Percentiles rank a stretch among this genome's conserved stretches.
Conservation (phyloP, 2,113 vertebrate genomes). For the Periophthalmus modestus region DNA sequence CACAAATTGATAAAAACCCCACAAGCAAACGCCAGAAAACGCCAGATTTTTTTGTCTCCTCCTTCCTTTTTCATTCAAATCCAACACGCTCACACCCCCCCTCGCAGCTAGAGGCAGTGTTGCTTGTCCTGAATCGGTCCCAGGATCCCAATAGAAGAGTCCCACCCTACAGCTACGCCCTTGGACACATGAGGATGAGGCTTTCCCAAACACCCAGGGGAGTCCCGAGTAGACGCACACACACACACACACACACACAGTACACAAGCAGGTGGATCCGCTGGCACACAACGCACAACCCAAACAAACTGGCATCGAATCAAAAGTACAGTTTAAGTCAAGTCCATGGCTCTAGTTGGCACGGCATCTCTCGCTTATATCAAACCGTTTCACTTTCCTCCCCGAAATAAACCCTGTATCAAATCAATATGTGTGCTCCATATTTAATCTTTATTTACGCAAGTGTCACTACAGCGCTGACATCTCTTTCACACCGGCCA, state of each 20-base stretch:
- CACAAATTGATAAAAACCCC: conserved; percentile 31
- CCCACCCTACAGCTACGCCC: conserved; percentile 77
- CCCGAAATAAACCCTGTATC: conserved; percentile 45
- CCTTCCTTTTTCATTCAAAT: conserved; percentile 48
- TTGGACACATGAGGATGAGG: conserved; percentile 74
- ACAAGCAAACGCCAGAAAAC: conserved; percentile 49
- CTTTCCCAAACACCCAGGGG: conserved; percentile 71
- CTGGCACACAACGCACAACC: conserved; percentile 40
- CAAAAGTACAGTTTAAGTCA: conserved; percentile 52
- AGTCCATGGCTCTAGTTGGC: conserved; percentile 53
- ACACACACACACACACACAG: conserved; percentile 31
- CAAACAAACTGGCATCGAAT: conserved; percentile 49
- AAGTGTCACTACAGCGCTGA: conserved; percentile 42
- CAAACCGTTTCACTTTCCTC: conserved; percentile 43
- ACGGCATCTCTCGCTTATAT: conserved; percentile 36
- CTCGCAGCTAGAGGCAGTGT: conserved; percentile 69
- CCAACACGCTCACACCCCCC: conserved; percentile 54
- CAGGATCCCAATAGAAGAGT: conserved; percentile 71
- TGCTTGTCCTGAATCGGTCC: conserved; percentile 72
- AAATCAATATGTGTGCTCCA: conserved; percentile 57
- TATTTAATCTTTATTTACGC: conserved; percentile 59
- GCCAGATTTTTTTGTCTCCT: conserved; percentile 22
- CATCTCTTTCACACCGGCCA: conserved; percentile 55
- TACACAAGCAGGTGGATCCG: conserved; percentile 59
- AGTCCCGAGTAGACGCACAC: conserved; percentile 42